Conservation (phyloP, 1,140 invertebrate species). For the Acromyrmex echinatior region DNA sequence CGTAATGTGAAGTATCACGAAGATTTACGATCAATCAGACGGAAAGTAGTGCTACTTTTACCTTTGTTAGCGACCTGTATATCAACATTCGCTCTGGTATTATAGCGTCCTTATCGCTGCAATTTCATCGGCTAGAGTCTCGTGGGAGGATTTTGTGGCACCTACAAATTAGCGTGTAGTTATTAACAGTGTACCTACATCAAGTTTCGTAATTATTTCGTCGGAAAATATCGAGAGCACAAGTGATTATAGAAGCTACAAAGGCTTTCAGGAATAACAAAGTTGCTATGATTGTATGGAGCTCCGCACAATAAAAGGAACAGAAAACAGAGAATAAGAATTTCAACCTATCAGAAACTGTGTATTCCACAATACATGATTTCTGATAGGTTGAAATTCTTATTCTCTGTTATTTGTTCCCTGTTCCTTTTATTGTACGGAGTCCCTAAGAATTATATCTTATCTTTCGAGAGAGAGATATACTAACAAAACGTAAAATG, state of each 20-base stretch:
- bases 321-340: no score
- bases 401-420: no score
- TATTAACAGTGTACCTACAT: background rate
- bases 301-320: no score
- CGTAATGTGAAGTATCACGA: background rate
- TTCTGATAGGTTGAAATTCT: no score
- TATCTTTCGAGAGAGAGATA: background rate
- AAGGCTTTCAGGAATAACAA: background rate
- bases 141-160: background rate
- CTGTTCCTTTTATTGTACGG: no score
- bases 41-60: slow-evolving; percentile 47
- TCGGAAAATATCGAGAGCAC: background rate
- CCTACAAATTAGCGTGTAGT: background rate
- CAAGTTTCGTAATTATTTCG: background rate
- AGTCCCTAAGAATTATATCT: background rate
- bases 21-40: background rate
- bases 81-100: background rate
- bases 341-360: no score
- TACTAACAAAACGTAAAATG: background rate
- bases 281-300: background rate
- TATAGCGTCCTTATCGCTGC: background rate
- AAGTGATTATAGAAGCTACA: background rate
- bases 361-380: no score
- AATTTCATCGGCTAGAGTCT: background rate
- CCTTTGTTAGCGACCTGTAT: slow-evolving; percentile 32